These are phyloP conservation scores for Malachius bipustulatus DNA, from an alignment of 2,888 invertebrate genomes.

Conservation along the genomic window DNA sequence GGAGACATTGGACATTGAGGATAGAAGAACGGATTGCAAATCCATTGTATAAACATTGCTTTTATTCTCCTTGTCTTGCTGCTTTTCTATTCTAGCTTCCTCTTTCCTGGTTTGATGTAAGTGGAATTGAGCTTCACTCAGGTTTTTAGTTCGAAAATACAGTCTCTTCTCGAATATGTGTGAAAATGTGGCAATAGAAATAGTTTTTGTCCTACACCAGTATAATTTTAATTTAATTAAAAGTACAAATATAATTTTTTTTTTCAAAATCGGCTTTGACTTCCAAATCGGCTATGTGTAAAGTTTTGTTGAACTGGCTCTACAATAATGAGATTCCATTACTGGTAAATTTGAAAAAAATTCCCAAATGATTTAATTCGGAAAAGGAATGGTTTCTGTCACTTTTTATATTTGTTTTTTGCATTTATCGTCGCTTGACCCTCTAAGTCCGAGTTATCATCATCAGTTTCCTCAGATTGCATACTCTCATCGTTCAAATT, in stretches of 20 bases:
- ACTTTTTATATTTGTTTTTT: too few species aligned
- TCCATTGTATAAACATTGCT: constrained; percentile 9
- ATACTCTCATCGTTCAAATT: neutral
- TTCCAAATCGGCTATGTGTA: constrained; percentile 17
- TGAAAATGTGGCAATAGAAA: constrained; percentile 13
- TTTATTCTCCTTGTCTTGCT: constrained; percentile 8
- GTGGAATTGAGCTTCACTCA: constrained; percentile 15
- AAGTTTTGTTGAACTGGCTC: constrained; percentile 13
- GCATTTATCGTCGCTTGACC: too few species aligned
- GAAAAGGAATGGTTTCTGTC: too few species aligned
- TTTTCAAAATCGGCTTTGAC: constrained; percentile 13
- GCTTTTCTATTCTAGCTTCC: constrained; percentile 10
- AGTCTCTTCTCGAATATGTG: constrained; percentile 13
- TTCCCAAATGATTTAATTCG: too few species aligned
- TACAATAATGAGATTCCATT: constrained; percentile 17
- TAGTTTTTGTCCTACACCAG: constrained; percentile 13
- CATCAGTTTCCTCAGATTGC: neutral
- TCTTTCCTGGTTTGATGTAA: constrained; percentile 15
- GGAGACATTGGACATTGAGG: constrained; percentile 8
- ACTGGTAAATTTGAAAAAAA: constrained; percentile 12
- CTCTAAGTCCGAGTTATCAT: neutral
- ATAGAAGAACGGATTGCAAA: constrained; percentile 9
- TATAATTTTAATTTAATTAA: too few species aligned
- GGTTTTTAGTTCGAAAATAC: constrained; percentile 17
- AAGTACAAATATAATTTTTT: constrained; percentile 13